Conservation (phyloP, 1,140 invertebrate species). For the Daktulosphaira vitifoliae region DNA sequence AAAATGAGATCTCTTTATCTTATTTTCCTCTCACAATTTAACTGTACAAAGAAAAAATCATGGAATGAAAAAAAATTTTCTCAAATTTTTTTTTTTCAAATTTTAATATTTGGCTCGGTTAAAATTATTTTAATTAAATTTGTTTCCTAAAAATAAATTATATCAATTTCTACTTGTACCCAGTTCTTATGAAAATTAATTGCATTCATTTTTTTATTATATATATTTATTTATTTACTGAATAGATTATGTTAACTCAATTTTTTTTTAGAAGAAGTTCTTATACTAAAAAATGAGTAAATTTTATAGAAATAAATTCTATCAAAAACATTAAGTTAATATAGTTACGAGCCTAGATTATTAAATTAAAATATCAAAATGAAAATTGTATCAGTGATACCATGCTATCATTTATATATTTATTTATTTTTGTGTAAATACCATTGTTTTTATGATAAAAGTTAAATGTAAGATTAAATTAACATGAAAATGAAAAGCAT, state of each 20-base stretch:
- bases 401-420: conserved; percentile 31
- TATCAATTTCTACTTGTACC: conserved; percentile 16
- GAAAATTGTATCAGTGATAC: conserved; percentile 20
- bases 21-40: conserved; percentile 9
- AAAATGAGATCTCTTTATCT: conserved; percentile 19
- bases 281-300: no score
- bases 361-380: conserved; percentile 17
- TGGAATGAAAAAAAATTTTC: neutral
- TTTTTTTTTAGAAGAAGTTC: conserved; percentile 12
- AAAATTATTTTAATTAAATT: conserved; percentile 7
- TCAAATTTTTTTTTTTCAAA: neutral
- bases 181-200: conserved; percentile 16
- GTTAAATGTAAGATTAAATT: conserved; percentile 21
- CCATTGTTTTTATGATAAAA: conserved; percentile 28
- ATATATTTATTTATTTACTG: conserved; percentile 26
- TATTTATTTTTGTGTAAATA: conserved; percentile 33
- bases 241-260: conserved; percentile 2
- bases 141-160: neutral
- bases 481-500: no score
- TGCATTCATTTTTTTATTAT: conserved; percentile 25
- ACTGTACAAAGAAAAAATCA: conserved; percentile 20
- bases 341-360: conserved; percentile 5
- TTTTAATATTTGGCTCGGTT: conserved; percentile 12
- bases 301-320: conserved; percentile 11
- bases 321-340: conserved; percentile 3